Conservation (phyloP, 1,140 invertebrate species). For the Augochlora pura region DNA sequence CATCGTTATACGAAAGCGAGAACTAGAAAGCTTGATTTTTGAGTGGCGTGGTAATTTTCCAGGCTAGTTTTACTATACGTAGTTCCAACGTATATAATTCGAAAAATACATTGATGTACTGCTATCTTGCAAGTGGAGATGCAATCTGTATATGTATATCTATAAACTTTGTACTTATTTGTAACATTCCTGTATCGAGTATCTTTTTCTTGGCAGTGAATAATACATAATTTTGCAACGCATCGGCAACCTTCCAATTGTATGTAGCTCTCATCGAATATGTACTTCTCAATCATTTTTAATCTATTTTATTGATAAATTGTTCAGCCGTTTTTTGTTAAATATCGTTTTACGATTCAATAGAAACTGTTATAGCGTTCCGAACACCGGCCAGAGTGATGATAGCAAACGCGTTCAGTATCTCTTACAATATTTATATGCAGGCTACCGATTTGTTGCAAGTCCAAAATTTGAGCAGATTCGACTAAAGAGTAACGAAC, state of each 20-base stretch:
- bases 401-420: neutral
- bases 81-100: neutral
- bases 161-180: neutral
- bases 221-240: conserved; percentile 11
- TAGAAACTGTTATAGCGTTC: too few species aligned
- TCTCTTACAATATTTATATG: neutral
- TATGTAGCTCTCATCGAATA: conserved; percentile 1
- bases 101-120: neutral
- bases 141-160: neutral
- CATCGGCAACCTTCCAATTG: conserved; percentile 36
- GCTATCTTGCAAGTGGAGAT: neutral
- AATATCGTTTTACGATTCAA: too few species aligned
- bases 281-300: neutral
- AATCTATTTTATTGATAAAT: too few species aligned
- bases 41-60: conserved; percentile 38
- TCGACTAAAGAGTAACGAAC: too few species aligned
- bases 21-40: neutral
- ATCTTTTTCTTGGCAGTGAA: neutral
- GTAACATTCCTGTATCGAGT: neutral
- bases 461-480: too few species aligned
- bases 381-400: neutral
- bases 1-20: neutral
- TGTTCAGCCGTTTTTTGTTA: too few species aligned
- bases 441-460: too few species aligned
- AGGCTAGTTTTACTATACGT: neutral